Evolutionary conservation across 2,113 vertebrate genomes (phyloP), one percentile per base, ranked within the genome.

Genomic region (Brevimyrus niger): DNA sequence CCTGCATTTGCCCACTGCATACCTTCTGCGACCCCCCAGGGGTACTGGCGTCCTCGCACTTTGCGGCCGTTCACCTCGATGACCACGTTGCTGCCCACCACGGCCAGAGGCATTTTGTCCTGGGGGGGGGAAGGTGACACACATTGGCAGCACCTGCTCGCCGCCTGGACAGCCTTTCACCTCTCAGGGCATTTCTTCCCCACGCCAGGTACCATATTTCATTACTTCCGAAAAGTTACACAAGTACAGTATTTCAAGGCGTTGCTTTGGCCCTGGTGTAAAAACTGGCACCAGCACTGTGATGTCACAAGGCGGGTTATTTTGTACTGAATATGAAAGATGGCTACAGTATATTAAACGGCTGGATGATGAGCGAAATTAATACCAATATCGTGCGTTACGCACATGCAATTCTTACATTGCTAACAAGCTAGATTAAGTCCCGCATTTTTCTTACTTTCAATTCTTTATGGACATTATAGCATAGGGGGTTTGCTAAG

Each of bases 11-110:
- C 48, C 85, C 48, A 11, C 31, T 13, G 19, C 61, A 6, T 91
- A 91, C 91, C 91, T 91, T 92, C 91, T n/a, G 90, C 88, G 13
- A 92, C 90, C 6, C 91, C 91, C 91, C 91, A 92, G 9, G 91
- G 91, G 80, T 92, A 92, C 87, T 91, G 91, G 31, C 91, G 91
- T 27, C 91, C 91, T 90, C 91, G 89, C 73, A 92, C 91, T 35
- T 91, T 91, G 69, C 88, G 88, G 21, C 91, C 91, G 42, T 90
- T 92, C 58, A 92, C 91, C 89, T 92, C 91, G 27, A 92, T 88
- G 86, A 92, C 90, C 48, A 88, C 50, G 51, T 91, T 92, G 53
- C 90, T 91, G 48, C 91, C 91, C 5, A 92, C 91, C 46, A 92
- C 91, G 1, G 91, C 91, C 27, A 92, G 85, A 7, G 91, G 91